Base-by-base conservation (phyloP, 64 coral and sea anemone genomes). In the Montipora capricornis region DNA sequence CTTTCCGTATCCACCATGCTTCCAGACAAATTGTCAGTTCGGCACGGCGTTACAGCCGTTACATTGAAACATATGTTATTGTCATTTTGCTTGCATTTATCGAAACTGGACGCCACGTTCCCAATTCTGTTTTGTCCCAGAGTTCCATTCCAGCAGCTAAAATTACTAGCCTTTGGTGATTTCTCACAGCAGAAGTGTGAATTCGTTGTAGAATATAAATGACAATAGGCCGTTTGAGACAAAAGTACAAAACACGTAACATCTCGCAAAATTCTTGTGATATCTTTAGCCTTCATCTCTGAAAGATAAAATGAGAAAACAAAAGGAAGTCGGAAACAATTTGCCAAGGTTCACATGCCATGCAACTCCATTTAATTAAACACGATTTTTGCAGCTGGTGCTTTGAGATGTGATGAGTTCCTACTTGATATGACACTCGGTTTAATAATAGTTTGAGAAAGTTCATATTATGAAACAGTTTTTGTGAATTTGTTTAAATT, bases 131-230 rank as follows among this genome's bases (percentile, higher is more conserved):
- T 73, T 46, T 50, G 6, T n/a, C 50, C 37, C 11, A 19, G 17
- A 70, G 82, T 86, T 44, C 51, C 20, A 86, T 86, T 86, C 82
- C 82, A 86, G 66, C 82, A 86, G 82, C 64, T 46, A 16, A 86
- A 86, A 68, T 68, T 64, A 20, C n/a, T 86, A 20, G 62, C 49
- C 44, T 86, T 70, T 16, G 66, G 20, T 48, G 50, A 22, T 13
- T 86, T 86, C 47, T 70, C 64, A 73, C 82, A 86, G 47, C 82
- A 86, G 44, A 86, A 68, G 3, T 15, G 16, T 71, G 82, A 20
- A 71, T 86, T 71, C 2, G 44, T 6, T 49, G 47, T 8, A 20
- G 71, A 20, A 50, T 73, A 64, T 47, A 48, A 49, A 4, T n/a
- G 44, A 71, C 64, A 70, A 71, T 19, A 71, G 20, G 45, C 47